Base-by-base conservation (phyloP, 2,797 vertebrate species). In the Rhadinocentrus ornatus region DNA sequence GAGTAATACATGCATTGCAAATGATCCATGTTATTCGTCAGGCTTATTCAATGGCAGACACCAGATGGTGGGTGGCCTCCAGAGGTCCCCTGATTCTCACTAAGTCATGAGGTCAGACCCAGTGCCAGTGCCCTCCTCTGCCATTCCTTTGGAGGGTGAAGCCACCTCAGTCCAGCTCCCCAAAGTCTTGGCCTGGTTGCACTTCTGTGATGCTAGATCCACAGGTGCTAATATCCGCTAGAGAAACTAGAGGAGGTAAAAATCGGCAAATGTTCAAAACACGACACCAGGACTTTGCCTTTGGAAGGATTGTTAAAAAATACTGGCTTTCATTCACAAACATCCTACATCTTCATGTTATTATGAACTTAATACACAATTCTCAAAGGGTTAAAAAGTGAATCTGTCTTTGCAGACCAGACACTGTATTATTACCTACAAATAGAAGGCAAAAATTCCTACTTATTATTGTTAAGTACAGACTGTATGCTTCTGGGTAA, bases 41-140 rank as follows among this genome's bases (percentile, higher is more conserved):
- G 59, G 72, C 56, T 66, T 66, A 80, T 71, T 85, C 82, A 73
- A 31, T 70, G 89, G 82, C 83, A 83, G 84, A 87, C 86, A 84
- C 73, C 93, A 94, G 93, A 95, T 93, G 93, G 91, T 86, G 68
- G 78, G 75, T 78, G 60, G 88, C 90, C 89, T 91, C 87, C 67
- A 81, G 82, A 75, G 86, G 81, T 88, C 82, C 76, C 52, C 24
- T 69, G 90, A 78, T 81, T 80, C 78, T 78, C 72, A 86, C 79
- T 88, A 81, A 93, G 90, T 91, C 90, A 89, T 87, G 85, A 87
- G 75, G 73, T 78, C 80, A 61, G 90, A 92, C 81, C 50, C 72
- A 18, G 69, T 86, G 91, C 92, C 91, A 86, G 68, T 69, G 82
- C 55, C 81, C 84, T 89, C 84, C 75, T 91, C 80, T 83, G 62